phyloP scores from a whole-genome alignment of 1,140 invertebrate species.

The Cotesia chilonis region DNA sequence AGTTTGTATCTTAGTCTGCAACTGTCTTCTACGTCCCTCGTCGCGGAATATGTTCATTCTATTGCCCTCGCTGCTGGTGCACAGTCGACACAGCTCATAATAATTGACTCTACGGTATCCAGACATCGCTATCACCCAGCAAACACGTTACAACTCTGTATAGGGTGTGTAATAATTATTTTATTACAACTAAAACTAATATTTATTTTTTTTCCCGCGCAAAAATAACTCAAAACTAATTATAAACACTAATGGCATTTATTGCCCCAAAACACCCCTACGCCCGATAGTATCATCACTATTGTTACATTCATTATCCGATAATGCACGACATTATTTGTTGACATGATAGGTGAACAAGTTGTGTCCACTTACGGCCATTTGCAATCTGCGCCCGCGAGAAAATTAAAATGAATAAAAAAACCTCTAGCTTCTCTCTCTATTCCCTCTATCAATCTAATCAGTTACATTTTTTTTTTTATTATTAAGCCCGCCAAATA shows the following conservation, averaged over 20 bases:
- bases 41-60: conserved; percentile 75
- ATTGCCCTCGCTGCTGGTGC: conserved; percentile 72
- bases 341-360: conserved; percentile 45
- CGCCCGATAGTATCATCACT: conserved; percentile 41
- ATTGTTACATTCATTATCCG: conserved; percentile 24
- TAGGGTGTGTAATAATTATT: conserved; percentile 13
- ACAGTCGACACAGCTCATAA: conserved; percentile 75
- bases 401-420: conserved; percentile 4
- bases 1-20: conserved; percentile 72
- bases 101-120: conserved; percentile 75
- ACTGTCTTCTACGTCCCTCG: conserved; percentile 71
- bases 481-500: conserved; percentile 16
- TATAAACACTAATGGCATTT: conserved; percentile 18
- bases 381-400: conserved; percentile 44
- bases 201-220: conserved; percentile 47
- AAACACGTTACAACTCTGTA: no score
- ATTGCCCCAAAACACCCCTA: conserved; percentile 24
- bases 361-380: conserved; percentile 40
- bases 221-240: conserved; percentile 36
- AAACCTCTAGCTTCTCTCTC: no score
- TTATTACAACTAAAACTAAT: neutral
- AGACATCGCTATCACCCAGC: conserved; percentile 61
- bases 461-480: neutral
- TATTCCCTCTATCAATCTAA: no score
- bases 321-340: conserved; percentile 40